Conservation (phyloP, 1,140 invertebrate genomes). For the Drosophila aff. region DNA sequence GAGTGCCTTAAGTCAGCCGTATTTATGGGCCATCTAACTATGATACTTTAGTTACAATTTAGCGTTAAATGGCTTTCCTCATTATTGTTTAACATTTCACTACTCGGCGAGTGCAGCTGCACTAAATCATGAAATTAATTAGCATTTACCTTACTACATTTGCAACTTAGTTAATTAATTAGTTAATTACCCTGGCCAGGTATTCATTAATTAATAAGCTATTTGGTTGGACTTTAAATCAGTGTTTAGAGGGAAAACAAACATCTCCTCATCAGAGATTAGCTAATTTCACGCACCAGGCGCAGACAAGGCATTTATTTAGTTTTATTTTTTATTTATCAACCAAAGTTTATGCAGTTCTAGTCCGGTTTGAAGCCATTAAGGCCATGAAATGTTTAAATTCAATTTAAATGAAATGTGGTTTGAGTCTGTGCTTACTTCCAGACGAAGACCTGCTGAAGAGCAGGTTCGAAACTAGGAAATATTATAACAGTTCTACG, state of each 20-base stretch:
- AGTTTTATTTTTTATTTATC: too few species aligned
- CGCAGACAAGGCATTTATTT: too few species aligned
- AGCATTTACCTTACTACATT: not conserved
- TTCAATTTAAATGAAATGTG: too few species aligned
- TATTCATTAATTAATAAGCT: not conserved
- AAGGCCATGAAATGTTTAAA: too few species aligned
- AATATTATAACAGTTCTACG: too few species aligned
- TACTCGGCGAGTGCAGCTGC: not conserved
- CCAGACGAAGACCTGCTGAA: too few species aligned
- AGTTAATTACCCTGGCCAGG: not conserved
- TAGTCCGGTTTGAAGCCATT: too few species aligned
- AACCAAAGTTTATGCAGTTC: too few species aligned
- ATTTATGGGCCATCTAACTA: conserved; percentile 6
- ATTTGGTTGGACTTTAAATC: not conserved
- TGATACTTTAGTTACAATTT: conserved; percentile 2
- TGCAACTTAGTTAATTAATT: not conserved
- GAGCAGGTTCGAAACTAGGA: too few species aligned
- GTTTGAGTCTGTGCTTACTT: too few species aligned
- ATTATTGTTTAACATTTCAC: not conserved
- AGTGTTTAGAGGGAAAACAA: not conserved
- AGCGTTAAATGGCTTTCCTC: not conserved
- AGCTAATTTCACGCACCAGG: too few species aligned
- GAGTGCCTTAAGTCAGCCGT: conserved; percentile 2
- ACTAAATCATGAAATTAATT: not conserved
- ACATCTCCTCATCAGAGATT: too few species aligned